phyloP scores from a whole-genome alignment of 1,140 invertebrate genomes.

The Uloborus diversus region DNA sequence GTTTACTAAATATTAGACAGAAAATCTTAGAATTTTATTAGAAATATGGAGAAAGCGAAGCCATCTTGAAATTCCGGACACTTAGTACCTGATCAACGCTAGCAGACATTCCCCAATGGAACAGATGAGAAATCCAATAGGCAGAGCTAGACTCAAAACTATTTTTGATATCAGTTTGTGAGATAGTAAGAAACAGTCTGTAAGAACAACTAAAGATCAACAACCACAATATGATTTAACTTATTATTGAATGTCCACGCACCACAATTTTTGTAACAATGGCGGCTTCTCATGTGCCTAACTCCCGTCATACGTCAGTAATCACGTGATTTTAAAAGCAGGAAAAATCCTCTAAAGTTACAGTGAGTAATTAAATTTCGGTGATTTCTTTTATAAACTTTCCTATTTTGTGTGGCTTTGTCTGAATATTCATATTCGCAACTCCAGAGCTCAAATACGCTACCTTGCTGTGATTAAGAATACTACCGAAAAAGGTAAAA shows the following conservation, averaged over 20 bases:
- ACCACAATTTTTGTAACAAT: conserved; percentile 46
- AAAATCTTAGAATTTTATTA: conserved; percentile 24
- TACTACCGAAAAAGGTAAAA: no score
- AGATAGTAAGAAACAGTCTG: conserved; percentile 30
- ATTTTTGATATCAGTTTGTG: conserved; percentile 35
- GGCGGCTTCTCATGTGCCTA: conserved; percentile 57
- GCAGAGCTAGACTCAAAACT: conserved; percentile 38
- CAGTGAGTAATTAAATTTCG: no score
- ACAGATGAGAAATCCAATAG: conserved; percentile 36
- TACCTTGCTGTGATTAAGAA: no score
- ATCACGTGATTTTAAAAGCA: conserved; percentile 53
- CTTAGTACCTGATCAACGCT: conserved; percentile 57
- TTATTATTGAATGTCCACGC: conserved; percentile 55
- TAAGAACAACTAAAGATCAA: conserved; percentile 21
- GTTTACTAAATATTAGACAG: neutral
- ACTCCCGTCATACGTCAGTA: conserved; percentile 54
- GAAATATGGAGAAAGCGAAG: conserved; percentile 45
- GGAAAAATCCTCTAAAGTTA: no score
- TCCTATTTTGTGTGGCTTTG: no score
- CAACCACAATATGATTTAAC: conserved; percentile 59
- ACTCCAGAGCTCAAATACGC: no score
- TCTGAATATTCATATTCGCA: no score
- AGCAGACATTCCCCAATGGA: conserved; percentile 57
- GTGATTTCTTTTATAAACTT: no score
- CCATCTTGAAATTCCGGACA: conserved; percentile 56